A percentile compares a stretch with the other conserved stretches of the same genome.
Evolutionary conservation across 1,140 invertebrate genomes (phyloP).

Genomic region (Trachymyrmex septentrionalis): DNA sequence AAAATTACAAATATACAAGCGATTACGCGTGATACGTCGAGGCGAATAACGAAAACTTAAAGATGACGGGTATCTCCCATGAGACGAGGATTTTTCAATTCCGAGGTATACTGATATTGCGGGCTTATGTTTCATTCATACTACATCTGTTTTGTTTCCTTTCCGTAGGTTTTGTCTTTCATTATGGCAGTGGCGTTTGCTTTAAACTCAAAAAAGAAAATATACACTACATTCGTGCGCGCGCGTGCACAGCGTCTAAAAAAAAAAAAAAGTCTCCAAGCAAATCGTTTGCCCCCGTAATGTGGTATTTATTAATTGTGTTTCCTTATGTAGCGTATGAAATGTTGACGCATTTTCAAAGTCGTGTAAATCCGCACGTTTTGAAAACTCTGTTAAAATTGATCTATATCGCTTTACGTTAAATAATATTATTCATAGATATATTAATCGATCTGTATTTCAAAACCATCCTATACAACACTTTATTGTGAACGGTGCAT

Average conservation of each 20-base stretch:
- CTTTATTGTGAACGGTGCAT: neutral
- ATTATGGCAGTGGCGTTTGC: constrained; percentile 56
- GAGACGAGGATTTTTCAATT: constrained; percentile 15
- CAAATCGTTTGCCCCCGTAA: constrained; percentile 50
- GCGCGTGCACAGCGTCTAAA: constrained; percentile 2
- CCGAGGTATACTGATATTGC: constrained; percentile 20
- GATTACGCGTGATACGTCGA: constrained; percentile 16
- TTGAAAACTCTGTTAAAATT: constrained; percentile 3
- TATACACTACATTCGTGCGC: constrained; percentile 29
- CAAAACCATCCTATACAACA: neutral
- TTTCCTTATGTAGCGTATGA: constrained; percentile 37
- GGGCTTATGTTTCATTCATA: constrained; percentile 23
- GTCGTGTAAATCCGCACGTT: neutral
- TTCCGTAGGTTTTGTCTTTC: constrained; percentile 13
- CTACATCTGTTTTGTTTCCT: constrained; percentile 14
- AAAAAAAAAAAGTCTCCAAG: constrained; percentile 29
- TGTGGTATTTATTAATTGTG: constrained; percentile 37
- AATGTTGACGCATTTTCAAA: neutral
- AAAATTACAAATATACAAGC: constrained; percentile 38
- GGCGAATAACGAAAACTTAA: constrained; percentile 8
- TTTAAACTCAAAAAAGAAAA: constrained; percentile 48
- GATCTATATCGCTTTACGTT: constrained; percentile 15
- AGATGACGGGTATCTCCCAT: neutral
- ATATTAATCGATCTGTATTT: constrained; percentile 15
- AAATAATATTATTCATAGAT: constrained; percentile 36